A percentile compares a stretch with the other conserved stretches of the same genome.
Evolutionary conservation across 2,113 vertebrate genomes (phyloP).

Genomic region (Tetrax tetrax): DNA sequence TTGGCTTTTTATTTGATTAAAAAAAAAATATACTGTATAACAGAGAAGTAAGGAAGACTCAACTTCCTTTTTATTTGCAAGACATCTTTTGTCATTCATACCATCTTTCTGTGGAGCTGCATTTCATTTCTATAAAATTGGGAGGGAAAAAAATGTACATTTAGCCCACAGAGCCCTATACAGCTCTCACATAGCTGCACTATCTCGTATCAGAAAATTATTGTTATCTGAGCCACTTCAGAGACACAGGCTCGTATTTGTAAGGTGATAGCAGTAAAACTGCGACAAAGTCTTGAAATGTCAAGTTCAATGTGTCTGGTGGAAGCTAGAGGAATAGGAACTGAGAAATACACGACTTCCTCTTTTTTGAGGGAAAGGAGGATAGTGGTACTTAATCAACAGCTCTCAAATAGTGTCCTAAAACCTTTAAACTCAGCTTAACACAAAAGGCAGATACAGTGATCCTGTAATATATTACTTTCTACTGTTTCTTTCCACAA

Average conservation of each 20-base stretch:
- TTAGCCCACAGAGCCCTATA: not conserved
- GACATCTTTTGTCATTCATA: not conserved
- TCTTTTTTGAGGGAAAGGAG: not conserved
- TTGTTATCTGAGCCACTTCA: not conserved
- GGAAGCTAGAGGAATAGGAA: not conserved
- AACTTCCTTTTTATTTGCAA: not conserved
- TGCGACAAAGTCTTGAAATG: not conserved
- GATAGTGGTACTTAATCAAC: not conserved
- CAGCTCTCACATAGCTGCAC: not conserved
- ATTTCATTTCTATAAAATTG: not conserved
- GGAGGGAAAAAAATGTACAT: accelerated
- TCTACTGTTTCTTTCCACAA: not conserved
- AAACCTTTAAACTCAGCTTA: not conserved
- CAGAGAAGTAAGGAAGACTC: not conserved
- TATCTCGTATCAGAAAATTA: not conserved
- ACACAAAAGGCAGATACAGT: not conserved
- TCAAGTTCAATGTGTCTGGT: not conserved
- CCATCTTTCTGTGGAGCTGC: not conserved
- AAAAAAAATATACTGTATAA: not conserved
- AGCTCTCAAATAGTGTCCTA: not conserved
- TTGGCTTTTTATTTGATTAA: not conserved
- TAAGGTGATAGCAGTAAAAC: not conserved
- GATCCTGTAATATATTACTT: not conserved
- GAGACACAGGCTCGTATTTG: not conserved
- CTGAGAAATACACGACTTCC: not conserved